Conservation (phyloP, 1,140 invertebrate genomes). For the Physella acuta region DNA sequence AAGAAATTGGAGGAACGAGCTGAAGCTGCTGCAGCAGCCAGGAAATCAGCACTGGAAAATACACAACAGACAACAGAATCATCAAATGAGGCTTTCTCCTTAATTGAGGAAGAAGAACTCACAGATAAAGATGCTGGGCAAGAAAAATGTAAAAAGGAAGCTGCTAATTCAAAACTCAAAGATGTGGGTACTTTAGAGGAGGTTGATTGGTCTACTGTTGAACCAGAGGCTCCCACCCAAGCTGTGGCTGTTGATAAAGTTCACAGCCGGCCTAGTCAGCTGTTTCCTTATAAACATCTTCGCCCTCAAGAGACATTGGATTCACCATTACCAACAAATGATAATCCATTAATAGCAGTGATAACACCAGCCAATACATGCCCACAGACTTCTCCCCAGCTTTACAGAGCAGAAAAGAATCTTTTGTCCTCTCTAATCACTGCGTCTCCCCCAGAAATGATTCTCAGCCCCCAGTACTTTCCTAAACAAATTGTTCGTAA, state of each 20-base stretch:
- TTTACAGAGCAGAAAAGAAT: neutral
- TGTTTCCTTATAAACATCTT: slow-evolving; percentile 22
- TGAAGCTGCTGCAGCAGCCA: slow-evolving; percentile 24
- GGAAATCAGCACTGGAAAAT: neutral
- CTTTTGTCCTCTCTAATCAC: neutral
- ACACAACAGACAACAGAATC: neutral
- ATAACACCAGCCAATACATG: neutral
- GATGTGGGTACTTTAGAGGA: neutral
- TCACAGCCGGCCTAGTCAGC: slow-evolving; percentile 25
- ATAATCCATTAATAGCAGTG: slow-evolving; percentile 1
- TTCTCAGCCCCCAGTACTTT: slow-evolving; percentile 52
- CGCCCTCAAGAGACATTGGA: slow-evolving; percentile 36
- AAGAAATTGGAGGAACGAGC: slow-evolving; percentile 35
- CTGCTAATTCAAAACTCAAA: neutral
- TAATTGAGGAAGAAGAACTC: neutral
- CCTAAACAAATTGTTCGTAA: slow-evolving; percentile 48
- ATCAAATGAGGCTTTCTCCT: neutral
- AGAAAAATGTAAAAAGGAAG: slow-evolving; percentile 8
- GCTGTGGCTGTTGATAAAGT: neutral
- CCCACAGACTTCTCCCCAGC: neutral
- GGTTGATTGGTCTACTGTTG: neutral
- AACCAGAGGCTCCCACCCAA: neutral
- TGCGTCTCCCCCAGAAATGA: slow-evolving; percentile 39
- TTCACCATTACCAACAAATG: slow-evolving; percentile 30
- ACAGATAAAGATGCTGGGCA: neutral